Percentiles rank a stretch among this genome's conserved stretches.
These are phyloP conservation scores for Pteronotus mesoamericanus DNA, from an alignment of 2,797 vertebrate species.

Conservation along the genomic window DNA sequence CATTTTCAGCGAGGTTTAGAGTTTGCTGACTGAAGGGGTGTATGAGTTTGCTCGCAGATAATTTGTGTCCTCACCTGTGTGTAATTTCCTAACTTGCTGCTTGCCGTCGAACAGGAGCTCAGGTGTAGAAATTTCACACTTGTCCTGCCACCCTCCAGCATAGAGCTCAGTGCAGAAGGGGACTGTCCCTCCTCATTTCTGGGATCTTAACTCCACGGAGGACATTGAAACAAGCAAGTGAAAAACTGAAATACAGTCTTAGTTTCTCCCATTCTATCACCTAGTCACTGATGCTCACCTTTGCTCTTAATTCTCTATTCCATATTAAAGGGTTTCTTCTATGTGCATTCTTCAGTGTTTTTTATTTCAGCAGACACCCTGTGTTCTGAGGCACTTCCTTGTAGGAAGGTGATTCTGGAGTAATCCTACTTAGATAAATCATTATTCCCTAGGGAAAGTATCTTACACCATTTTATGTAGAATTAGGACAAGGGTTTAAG, in stretches of 20 bases:
- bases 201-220: background rate
- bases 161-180: background rate
- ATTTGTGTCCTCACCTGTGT: background rate
- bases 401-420: background rate
- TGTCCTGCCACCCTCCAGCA: background rate
- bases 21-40: background rate
- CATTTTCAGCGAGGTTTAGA: background rate
- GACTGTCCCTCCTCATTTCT: background rate
- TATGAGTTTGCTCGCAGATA: slow-evolving; percentile 8
- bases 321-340: background rate
- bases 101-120: background rate
- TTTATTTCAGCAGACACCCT: background rate
- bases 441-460: background rate
- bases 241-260: background rate
- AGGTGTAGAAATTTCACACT: background rate
- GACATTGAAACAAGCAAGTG: background rate
- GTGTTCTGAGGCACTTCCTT: background rate
- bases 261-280: background rate
- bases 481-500: background rate
- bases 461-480: background rate
- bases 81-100: background rate
- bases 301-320: background rate
- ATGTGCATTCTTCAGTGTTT: background rate
- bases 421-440: background rate
- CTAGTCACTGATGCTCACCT: background rate